Base-by-base conservation (phyloP, 2,797 vertebrate genomes). In the Neosilurus hyrtlii region DNA sequence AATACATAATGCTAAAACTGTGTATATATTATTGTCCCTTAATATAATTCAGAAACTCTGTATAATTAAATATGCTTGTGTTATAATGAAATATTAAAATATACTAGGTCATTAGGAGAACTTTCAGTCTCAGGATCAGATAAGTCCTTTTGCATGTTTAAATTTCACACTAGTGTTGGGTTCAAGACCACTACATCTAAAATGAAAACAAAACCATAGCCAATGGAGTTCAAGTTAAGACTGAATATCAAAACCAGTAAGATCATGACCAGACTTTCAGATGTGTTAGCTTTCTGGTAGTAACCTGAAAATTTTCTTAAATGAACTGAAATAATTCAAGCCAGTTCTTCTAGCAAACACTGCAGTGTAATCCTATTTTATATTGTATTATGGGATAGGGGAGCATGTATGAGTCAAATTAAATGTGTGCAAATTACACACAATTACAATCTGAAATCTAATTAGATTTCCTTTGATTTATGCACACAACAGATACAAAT, bases 71-170 rank as follows among this genome's bases (percentile, higher is more conserved):
- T 70, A 22, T 14, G 4, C 2, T 49, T 70, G 37, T 70, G 11
- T n/a, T 49, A 24, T n/a, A 14, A n/a, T 71, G 6, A 71, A 14
- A 71, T 24, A 51, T 14, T 70, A 20, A 6, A 12, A 9, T 49
- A 49, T 3, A 49, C 35, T 68, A 49, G 37, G 1, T 43, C 18
- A 22, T 43, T 35, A 20, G 9, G 16, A 30, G 16, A 37, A 67
- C 15, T 9, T 43, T 51, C 43, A 71, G 68, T 49, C 22, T 9
- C 20, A n/a, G 22, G 12, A 71, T 1, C 9, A 71, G 10, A 43
- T n/a, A 84, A 83, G 81, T 74, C 76, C 83, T 83, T 86, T 54
- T 79, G 18, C 80, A 65, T 85, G 62, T 79, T 70, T 85, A 83
- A 85, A 79, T 68, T 84, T 83, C 80, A 72, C 22, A 26, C 6